Evolutionary conservation across 2,888 invertebrate genomes (phyloP).

Genomic region (Polydesmus complanatus): DNA sequence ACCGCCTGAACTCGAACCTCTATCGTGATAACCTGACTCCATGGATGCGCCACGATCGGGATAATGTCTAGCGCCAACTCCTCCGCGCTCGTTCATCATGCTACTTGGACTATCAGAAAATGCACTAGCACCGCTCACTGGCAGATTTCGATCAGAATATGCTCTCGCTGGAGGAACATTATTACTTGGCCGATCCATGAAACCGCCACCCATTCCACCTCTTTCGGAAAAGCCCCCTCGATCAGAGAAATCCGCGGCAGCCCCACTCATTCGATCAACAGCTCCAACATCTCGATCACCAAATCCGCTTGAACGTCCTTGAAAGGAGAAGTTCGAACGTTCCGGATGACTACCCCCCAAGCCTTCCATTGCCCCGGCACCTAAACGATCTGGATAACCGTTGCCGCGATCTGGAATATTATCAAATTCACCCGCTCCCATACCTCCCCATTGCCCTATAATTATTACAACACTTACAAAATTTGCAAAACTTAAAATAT

Average conservation of each 20-base stretch:
- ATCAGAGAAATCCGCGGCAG: not conserved
- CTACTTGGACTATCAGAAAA: too few relatives aligned
- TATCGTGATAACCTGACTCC: not conserved
- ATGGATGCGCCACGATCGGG: not conserved
- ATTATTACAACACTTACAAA: too few relatives aligned
- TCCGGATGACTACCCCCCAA: slow-evolving; percentile 15
- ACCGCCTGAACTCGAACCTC: not conserved
- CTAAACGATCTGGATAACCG: not conserved
- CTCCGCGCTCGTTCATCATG: slow-evolving; percentile 13
- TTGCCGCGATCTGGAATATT: slow-evolving; percentile 15
- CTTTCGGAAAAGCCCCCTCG: not conserved
- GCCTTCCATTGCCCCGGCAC: slow-evolving; percentile 16
- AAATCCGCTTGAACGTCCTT: not conserved
- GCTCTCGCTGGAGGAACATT: not conserved
- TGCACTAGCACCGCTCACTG: too few relatives aligned
- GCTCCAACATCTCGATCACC: slow-evolving; percentile 3
- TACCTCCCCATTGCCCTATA: too few relatives aligned
- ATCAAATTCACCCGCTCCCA: not conserved
- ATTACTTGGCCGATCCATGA: too few relatives aligned
- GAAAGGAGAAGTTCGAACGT: not conserved
- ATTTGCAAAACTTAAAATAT: too few relatives aligned
- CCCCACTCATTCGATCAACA: slow-evolving; percentile 17
- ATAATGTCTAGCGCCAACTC: slow-evolving; percentile 19
- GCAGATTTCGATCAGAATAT: not conserved
- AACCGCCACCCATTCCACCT: not conserved